Evolutionary conservation across 1,140 invertebrate species (phyloP), one percentile per base, ranked within the genome.

Genomic region (Danaus melanippus): DNA sequence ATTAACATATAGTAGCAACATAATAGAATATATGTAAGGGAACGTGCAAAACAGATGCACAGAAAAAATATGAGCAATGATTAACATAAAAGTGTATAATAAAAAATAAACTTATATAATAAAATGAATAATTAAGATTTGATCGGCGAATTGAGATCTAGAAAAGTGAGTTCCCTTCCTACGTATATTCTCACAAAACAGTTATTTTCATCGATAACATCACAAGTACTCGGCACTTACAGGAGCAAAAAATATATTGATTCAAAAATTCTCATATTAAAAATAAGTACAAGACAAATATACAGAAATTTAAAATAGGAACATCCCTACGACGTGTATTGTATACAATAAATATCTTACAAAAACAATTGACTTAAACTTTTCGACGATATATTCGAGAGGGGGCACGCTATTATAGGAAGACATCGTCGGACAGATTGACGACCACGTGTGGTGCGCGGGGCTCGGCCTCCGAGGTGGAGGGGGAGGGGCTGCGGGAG

Each of bases 381-480:
- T 32, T 21, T 15, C 9, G 10, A 21, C 15, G 12, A 8, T 46
- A 11, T 32, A 32, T 32, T 32, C 21, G 21, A 32, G 6, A 32
- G 9, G 45, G 46, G 52, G 45, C 45, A 46, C 32, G 21, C 12
- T 54, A 41, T 67, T 54, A 80, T 47, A 76, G 61, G 58, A 76
- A 81, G 15, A 79, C 70, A 54, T 84, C 76, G 50, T 81, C 80
- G 11, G 68, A 42, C 10, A 84, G 54, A 52, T 74, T 76, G 55
- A 84, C 55, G 50, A 84, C 56, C 46, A 81, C 71, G 58, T 79
- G 70, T 12, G 72, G 71, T 40, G 57, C 61, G 44, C 60, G 58
- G 42, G 46, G 53, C 9, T 67, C 60, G 54, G 53, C 57, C 15
- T 63, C 62, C 39, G 62, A 8, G 57, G 51, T 40, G 46, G 53